Percentiles rank a stretch among this genome's conserved stretches.
Evolutionary conservation across 2,888 invertebrate genomes (phyloP).

Genomic region (Orthosia incerta): DNA sequence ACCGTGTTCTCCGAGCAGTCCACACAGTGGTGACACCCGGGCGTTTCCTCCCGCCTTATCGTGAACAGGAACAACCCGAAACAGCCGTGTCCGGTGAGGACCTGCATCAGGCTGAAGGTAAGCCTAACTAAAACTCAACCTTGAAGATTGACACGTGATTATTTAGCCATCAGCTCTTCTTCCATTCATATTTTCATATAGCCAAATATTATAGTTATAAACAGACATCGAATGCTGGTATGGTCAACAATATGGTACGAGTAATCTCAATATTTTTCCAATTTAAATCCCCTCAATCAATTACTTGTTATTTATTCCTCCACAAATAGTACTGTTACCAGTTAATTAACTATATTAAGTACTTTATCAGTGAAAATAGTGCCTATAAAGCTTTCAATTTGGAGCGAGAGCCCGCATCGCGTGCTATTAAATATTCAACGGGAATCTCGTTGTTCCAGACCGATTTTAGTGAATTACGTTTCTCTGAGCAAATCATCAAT

Average conservation of each 20-base stretch:
- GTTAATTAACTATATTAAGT: slow-evolving; percentile 56
- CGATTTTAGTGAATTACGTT: slow-evolving; percentile 56
- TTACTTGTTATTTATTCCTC: slow-evolving; percentile 41
- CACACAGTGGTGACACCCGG: no score
- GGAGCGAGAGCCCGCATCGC: slow-evolving; percentile 50
- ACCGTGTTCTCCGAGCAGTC: no score
- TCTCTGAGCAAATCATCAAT: slow-evolving; percentile 49
- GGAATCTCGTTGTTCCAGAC: slow-evolving; percentile 47
- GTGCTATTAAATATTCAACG: slow-evolving; percentile 58
- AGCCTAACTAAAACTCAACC: no score
- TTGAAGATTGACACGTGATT: no score
- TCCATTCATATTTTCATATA: background rate
- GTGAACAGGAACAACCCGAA: no score
- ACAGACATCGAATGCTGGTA: background rate
- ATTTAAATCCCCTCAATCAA: slow-evolving; percentile 37
- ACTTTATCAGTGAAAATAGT: slow-evolving; percentile 57
- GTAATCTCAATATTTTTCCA: slow-evolving; percentile 28
- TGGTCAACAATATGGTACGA: no score
- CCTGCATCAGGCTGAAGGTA: no score
- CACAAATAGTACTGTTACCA: slow-evolving; percentile 49
- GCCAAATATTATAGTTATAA: no score
- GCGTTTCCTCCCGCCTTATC: no score
- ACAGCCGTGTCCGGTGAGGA: no score
- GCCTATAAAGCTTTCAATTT: slow-evolving; percentile 59
- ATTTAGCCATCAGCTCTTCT: no score